A percentile compares a stretch with the other conserved stretches of the same genome.
These are phyloP conservation scores for Drosophila paranaensis DNA, from an alignment of 2,888 invertebrate genomes.

Conservation along the genomic window DNA sequence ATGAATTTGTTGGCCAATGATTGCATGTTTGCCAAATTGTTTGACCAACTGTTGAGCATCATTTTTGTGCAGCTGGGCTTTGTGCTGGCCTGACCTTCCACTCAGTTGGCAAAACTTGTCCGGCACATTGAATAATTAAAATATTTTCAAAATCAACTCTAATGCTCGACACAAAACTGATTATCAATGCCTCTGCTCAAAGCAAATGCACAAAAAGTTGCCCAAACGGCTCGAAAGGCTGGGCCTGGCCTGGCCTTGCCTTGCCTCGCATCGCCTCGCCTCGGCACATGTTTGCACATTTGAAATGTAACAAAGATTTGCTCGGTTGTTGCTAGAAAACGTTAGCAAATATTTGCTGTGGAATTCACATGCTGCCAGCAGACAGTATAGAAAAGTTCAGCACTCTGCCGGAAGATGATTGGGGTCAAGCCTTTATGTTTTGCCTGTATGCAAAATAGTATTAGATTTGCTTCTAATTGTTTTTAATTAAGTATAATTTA, in stretches of 20 bases:
- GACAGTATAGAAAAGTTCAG: constrained; percentile 6
- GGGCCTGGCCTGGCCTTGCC: no score
- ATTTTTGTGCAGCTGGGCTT: constrained; percentile 55
- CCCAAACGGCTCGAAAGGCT: background rate
- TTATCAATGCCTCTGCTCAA: constrained; percentile 40
- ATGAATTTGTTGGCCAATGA: constrained; percentile 66
- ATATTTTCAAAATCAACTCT: constrained; percentile 63
- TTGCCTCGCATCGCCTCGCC: no score
- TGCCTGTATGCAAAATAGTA: constrained; percentile 50
- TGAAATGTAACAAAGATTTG: constrained; percentile 71
- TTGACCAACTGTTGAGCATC: constrained; percentile 64
- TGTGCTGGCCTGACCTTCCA: constrained; percentile 21
- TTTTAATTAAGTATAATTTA: constrained; percentile 82
- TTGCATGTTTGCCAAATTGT: constrained; percentile 65
- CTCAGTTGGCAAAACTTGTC: constrained; percentile 11
- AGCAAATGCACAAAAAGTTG: constrained; percentile 4
- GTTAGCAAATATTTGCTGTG: constrained; percentile 71
- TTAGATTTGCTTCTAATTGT: constrained; percentile 82
- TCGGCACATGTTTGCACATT: constrained; percentile 69
- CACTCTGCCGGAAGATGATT: constrained; percentile 14
- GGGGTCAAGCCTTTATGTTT: constrained; percentile 27
- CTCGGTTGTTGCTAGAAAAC: constrained; percentile 63
- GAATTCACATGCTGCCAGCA: constrained; percentile 38
- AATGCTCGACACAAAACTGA: constrained; percentile 53
- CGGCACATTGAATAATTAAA: constrained; percentile 61